Percentiles rank a stretch among this genome's conserved stretches.
Evolutionary conservation across 2,797 vertebrate species (phyloP).

Genomic region (Pyrocephalus nanus): DNA sequence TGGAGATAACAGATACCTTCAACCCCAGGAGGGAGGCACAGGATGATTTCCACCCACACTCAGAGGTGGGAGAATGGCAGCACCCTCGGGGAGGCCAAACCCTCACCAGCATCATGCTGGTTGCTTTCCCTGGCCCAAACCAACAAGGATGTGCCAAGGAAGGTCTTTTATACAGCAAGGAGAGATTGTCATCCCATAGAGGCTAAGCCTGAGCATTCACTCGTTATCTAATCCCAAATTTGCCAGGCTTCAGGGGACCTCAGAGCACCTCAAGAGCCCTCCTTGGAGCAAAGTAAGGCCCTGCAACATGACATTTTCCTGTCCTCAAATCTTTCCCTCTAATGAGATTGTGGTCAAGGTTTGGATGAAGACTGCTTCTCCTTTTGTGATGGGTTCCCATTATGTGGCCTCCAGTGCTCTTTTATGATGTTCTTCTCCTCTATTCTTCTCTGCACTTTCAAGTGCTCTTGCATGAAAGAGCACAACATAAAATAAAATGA

Average conservation of each 20-base stretch:
- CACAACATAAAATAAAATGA: conserved; percentile 58
- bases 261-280: not conserved
- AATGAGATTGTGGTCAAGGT: not conserved
- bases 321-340: not conserved
- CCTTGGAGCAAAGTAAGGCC: not conserved
- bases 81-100: not conserved
- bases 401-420: conserved; percentile 12
- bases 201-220: accelerated
- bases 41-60: not conserved
- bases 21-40: accelerated
- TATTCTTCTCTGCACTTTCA: conserved; percentile 61
- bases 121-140: not conserved
- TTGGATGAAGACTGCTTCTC: not conserved
- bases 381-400: conserved; percentile 19
- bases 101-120: not conserved
- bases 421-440: conserved; percentile 47
- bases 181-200: not conserved
- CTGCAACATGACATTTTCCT: not conserved
- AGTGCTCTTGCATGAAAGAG: conserved; percentile 36
- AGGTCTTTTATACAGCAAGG: not conserved
- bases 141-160: not conserved
- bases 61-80: not conserved
- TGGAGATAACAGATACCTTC: not conserved
- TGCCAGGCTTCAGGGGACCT: not conserved
- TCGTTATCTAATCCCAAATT: not conserved